Evolutionary conservation across 2,113 vertebrate genomes (phyloP), one percentile per base, ranked within the genome.

Genomic region (Psittacula cyanocephala): DNA sequence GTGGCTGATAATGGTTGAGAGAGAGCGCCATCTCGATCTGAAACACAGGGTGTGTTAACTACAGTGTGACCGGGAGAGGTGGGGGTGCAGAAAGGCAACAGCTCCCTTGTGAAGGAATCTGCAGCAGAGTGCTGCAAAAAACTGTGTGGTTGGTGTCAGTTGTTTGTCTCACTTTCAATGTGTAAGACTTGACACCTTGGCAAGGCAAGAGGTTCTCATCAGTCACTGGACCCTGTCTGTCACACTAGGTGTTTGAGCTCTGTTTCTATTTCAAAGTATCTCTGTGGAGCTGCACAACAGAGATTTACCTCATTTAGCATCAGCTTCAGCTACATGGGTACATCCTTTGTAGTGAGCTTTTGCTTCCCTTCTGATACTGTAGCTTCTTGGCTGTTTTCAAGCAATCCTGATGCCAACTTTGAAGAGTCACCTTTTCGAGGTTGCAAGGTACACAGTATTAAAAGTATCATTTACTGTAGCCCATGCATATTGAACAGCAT

Each of bases 11-110:
- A 4, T 11, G 63, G 20, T 6, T 64, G 43, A n/a, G 12, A 7
- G 46, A 1, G 44, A 63, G 43, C 79, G 7, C 16, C 3, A 2
- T 37, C 24, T 50, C 46, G 12, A 53, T 4, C 68, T 37, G 74
- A 80, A 52, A 59, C 47, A 43, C 23, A 3, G 25, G 11, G 22
- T 37, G 14, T 35, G 17, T 23, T 49, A 22, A 13, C 39, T 18
- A 10, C 35, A 6, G 35, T 5, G 71, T 8, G 17, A 3, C 0
- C 0, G 14, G 10, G 7, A n/a, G 29, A 50, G 39, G 1, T 6
- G 13, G 7, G 33, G 31, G 28, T 76, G 23, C 8, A 10, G 37
- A n/a, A 47, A 28, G 4, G 55, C n/a, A 53, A 2, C 20, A 44
- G 55, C 24, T 49, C 5, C 37, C 39, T 95, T 35, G 53, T 24